Evolutionary conservation across 2,797 vertebrate genomes (phyloP), one percentile per base, ranked within the genome.

Genomic region (Coracias cyanogaster): DNA sequence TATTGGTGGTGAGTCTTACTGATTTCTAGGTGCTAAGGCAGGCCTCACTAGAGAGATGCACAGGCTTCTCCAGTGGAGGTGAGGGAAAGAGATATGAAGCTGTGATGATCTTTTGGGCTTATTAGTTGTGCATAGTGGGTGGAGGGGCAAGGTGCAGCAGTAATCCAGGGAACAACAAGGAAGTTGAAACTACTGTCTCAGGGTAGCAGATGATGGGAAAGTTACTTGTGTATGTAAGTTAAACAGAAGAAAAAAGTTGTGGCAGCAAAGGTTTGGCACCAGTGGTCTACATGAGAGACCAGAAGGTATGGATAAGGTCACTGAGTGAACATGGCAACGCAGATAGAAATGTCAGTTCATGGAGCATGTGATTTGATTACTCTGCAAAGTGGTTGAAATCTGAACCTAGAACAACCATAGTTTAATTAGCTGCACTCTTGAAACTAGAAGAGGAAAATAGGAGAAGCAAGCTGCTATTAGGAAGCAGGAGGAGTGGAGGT

Each of bases 261-360:
- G 28, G 57, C 10, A 26, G 28, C 1, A 2, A 62, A 74, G 14
- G 28, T 45, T 69, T 81, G 55, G 67, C 80, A 69, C 18, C 35
- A 74, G 54, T 3, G 0, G 17, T 31, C 60, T 35, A 19, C 52
- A 41, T 0, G 0, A n/a, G 46, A 48, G 54, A 43, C 31, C 4
- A 5, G 41, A 43, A 55, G 54, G 8, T 15, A 22, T 25, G 39
- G 67, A 15, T 61, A 17, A 49, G 37, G 74, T 24, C 65, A n/a
- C 16, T 48, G 61, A 29, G 55, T 15, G 48, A 72, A 54, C 9
- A 26, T 7, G 28, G 45, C 24, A 49, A 21, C 3, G 28, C 37
- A 35, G 51, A 22, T 3, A 52, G 29, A 65, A 65, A n/a, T 10
- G 20, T 28, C 81, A 8, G 25, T 19, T 84, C 33, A 26, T 9